Evolutionary conservation across 2,888 invertebrate species (phyloP).

Genomic region (Sphaeridia pumilis): DNA sequence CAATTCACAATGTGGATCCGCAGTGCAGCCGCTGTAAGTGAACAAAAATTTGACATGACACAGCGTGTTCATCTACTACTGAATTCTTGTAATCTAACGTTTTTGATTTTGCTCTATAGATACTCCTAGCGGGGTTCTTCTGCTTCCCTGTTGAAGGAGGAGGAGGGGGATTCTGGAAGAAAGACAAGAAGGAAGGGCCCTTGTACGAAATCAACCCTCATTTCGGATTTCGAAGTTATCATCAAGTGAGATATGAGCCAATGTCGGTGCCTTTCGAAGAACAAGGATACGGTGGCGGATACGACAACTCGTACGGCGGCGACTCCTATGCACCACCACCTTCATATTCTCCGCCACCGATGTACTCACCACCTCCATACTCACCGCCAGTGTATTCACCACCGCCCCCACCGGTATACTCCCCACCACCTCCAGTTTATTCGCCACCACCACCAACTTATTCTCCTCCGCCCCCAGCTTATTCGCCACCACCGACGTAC

Average conservation of each 20-base stretch:
- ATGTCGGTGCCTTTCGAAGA: conserved; percentile 24
- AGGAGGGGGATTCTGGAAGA: conserved; percentile 14
- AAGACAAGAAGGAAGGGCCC: conserved; percentile 2
- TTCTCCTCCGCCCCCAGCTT: not conserved
- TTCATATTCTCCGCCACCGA: not conserved
- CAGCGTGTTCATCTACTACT: no score
- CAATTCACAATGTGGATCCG: no score
- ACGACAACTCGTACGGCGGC: not conserved
- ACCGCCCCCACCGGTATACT: not conserved
- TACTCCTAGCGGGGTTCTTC: no score
- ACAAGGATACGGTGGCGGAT: not conserved
- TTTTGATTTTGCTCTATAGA: no score
- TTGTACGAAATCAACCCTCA: conserved; percentile 19
- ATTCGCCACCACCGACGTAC: not conserved
- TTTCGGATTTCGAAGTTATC: conserved; percentile 34
- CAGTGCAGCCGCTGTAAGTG: no score
- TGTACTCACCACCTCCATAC: not conserved
- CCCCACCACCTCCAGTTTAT: not conserved
- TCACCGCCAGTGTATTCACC: not conserved
- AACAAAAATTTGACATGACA: no score
- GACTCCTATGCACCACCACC: not conserved
- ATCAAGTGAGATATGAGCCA: conserved; percentile 34
- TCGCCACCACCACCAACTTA: not conserved
- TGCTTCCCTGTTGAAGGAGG: conserved; percentile 4
- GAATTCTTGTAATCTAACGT: no score